Conservation (phyloP, 64 coral and sea anemone species). For the Porites australiensis region DNA sequence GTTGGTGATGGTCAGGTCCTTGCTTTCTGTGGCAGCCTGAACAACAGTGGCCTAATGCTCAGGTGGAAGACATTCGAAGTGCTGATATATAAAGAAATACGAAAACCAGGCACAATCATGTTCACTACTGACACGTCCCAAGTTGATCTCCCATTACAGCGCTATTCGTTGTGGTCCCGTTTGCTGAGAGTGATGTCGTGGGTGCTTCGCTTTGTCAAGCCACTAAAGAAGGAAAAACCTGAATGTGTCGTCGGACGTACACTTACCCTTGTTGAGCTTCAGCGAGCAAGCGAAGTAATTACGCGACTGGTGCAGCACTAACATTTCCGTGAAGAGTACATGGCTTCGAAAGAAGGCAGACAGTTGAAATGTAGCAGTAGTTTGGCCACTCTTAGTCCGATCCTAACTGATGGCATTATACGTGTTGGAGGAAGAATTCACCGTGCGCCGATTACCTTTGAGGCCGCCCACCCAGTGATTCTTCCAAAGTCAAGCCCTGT, state of each 20-base stretch:
- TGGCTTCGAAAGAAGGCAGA: not conserved
- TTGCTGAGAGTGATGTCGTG: conserved; percentile 37
- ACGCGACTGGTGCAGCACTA: not conserved
- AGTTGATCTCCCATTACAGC: not conserved
- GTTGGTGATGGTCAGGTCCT: no score
- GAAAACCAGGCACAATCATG: not conserved
- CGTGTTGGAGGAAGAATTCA: no score
- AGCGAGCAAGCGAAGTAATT: not conserved
- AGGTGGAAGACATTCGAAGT: not conserved
- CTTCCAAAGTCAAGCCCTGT: no score
- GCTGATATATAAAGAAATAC: conserved; percentile 24
- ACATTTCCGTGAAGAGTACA: no score
- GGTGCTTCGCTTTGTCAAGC: conserved; percentile 22
- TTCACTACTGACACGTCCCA: not conserved
- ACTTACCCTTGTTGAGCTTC: not conserved
- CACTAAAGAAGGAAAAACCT: not conserved
- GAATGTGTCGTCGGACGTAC: not conserved
- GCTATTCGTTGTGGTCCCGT: conserved; percentile 14
- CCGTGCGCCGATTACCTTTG: no score
- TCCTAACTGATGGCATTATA: no score
- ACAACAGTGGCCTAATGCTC: conserved; percentile 4
- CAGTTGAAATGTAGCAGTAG: conserved; percentile 45
- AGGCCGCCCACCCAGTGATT: no score
- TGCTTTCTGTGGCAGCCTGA: conserved; percentile 44
- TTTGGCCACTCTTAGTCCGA: conserved; percentile 5